These are phyloP conservation scores for Drepana falcataria DNA, from an alignment of 2,888 invertebrate species.

Conservation along the genomic window DNA sequence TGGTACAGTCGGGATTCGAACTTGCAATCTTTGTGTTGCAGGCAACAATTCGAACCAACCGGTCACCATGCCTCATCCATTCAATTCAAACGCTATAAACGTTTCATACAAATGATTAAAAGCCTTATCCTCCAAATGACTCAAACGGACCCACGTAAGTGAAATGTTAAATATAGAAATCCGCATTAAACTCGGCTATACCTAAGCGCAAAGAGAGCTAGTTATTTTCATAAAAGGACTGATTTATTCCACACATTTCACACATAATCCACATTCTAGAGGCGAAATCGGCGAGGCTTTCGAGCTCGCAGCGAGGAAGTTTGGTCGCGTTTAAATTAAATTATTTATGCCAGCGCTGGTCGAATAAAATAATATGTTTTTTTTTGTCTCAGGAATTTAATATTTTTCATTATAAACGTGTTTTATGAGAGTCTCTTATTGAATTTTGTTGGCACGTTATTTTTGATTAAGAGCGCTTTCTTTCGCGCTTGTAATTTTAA, in stretches of 20 bases:
- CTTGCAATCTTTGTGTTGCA: no score
- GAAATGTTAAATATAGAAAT: not conserved
- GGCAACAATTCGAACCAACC: no score
- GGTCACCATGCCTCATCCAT: no score
- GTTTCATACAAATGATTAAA: no score
- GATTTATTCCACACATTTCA: conserved; percentile 31
- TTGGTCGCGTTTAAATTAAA: conserved; percentile 45
- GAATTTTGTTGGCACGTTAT: conserved; percentile 63
- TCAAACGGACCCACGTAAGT: not conserved
- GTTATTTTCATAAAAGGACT: conserved; percentile 23
- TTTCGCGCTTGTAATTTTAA: conserved; percentile 43
- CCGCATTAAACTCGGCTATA: not conserved
- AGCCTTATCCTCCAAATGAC: no score
- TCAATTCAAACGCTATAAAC: no score
- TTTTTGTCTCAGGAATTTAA: conserved; percentile 69
- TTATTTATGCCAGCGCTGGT: conserved; percentile 47
- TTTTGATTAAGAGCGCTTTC: conserved; percentile 54
- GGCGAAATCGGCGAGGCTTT: conserved; percentile 16
- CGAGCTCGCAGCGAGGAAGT: conserved; percentile 17
- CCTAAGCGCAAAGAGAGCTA: conserved; percentile 5
- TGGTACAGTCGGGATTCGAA: no score
- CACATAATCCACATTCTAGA: conserved; percentile 22
- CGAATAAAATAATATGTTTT: conserved; percentile 41
- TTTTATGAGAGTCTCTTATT: conserved; percentile 64
- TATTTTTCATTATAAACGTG: conserved; percentile 65